Percentiles rank a stretch among this genome's conserved stretches.
Conservation (phyloP, 2,797 vertebrate species). For the Spondyliosoma cantharus region DNA sequence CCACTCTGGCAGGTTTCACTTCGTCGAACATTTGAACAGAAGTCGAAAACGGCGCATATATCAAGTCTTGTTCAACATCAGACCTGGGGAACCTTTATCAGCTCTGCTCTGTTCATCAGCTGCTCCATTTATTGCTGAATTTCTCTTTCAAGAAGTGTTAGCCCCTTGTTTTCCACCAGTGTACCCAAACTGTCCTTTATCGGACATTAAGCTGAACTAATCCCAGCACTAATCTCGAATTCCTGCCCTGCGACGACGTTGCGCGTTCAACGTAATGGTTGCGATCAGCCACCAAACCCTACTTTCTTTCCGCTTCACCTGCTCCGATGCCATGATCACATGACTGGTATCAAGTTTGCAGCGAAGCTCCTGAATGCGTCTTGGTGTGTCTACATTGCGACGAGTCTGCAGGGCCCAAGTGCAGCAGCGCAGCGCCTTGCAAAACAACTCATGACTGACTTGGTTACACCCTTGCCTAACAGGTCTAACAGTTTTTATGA, state of each 20-base stretch:
- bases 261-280: conserved; percentile 3
- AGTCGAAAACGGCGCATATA: background rate
- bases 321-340: conserved; percentile 31
- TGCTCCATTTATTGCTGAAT: background rate
- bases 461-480: conserved; percentile 49
- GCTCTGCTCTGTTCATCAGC: conserved; percentile 5
- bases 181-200: conserved; percentile 26
- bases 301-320: conserved; percentile 24
- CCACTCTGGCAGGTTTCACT: background rate
- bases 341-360: conserved; percentile 27
- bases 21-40: background rate
- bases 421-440: conserved; percentile 21
- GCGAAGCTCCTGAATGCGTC: conserved; percentile 4
- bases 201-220: conserved; percentile 58
- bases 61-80: background rate
- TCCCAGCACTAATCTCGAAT: conserved; percentile 62
- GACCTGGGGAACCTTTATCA: background rate
- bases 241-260: conserved; percentile 37
- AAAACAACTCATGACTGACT: conserved; percentile 39
- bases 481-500: conserved; percentile 36
- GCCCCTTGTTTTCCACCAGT: conserved; percentile 25
- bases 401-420: background rate
- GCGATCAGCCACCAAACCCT: conserved; percentile 13
- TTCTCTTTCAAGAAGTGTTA: conserved; percentile 3
- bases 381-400: background rate